phyloP scores from a whole-genome alignment of 1,140 invertebrate species.

The Saxidomus purpurata region DNA sequence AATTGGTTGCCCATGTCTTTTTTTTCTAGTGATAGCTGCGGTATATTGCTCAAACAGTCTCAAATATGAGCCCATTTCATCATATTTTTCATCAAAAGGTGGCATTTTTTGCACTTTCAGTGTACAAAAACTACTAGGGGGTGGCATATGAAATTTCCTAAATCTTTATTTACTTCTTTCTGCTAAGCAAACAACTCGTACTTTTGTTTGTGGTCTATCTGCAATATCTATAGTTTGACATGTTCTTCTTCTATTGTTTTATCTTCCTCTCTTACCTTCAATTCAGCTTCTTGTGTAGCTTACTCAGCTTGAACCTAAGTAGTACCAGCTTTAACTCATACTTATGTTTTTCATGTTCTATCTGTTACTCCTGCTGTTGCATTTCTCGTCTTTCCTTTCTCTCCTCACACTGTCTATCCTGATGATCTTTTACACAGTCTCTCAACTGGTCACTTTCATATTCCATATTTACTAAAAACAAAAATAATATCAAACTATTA shows the following conservation, averaged over 20 bases:
- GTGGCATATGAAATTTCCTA: background rate
- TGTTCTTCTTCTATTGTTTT: background rate
- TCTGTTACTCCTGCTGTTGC: background rate
- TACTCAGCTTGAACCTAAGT: background rate
- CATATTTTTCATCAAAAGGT: slow-evolving; percentile 64
- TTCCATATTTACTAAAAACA: background rate
- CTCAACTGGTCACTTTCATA: background rate
- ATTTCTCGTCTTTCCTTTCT: background rate
- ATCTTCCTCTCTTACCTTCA: background rate
- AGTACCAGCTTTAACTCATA: background rate
- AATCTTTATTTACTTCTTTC: background rate
- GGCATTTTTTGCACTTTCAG: too few relatives aligned
- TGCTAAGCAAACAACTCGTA: background rate
- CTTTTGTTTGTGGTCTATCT: background rate
- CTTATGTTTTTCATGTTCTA: background rate
- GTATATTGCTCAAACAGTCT: slow-evolving; percentile 65
- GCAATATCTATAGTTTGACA: background rate
- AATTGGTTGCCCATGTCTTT: slow-evolving; percentile 48
- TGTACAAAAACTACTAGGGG: background rate
- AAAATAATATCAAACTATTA: too few relatives aligned
- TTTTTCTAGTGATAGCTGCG: slow-evolving; percentile 25
- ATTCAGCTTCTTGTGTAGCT: background rate
- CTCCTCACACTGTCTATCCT: slow-evolving; percentile 24
- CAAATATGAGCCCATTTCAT: slow-evolving; percentile 67
- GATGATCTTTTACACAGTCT: slow-evolving; percentile 11